Evolutionary conservation across 2,113 vertebrate genomes (phyloP).

Genomic region (Otolemur garnettii): DNA sequence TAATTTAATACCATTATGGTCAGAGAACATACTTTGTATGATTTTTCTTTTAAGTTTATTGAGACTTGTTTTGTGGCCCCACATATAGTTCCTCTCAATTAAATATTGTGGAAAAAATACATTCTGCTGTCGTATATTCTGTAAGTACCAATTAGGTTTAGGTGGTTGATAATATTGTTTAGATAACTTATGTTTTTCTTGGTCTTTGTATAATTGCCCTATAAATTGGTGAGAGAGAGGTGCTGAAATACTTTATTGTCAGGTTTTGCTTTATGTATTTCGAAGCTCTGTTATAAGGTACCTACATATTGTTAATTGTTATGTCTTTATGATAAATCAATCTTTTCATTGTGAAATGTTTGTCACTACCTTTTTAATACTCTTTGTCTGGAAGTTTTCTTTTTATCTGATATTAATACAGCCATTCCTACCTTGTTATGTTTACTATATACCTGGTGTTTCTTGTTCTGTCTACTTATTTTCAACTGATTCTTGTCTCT

Average conservation of each 20-base stretch:
- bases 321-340: not conserved
- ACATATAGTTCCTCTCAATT: slow-evolving; percentile 49
- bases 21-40: slow-evolving; percentile 15
- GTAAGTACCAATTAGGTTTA: slow-evolving; percentile 38
- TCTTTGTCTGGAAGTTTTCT: slow-evolving; percentile 2
- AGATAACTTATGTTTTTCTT: slow-evolving; percentile 30
- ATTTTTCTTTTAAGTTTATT: slow-evolving; percentile 62
- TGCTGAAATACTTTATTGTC: not conserved
- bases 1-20: slow-evolving; percentile 27
- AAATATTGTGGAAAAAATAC: slow-evolving; percentile 20
- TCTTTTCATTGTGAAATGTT: slow-evolving; percentile 48
- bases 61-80: slow-evolving; percentile 20
- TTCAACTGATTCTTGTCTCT: not conserved
- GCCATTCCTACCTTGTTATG: not conserved
- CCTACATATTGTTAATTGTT: not conserved
- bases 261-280: slow-evolving; percentile 19
- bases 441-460: not conserved
- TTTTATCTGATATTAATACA: not conserved
- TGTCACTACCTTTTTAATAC: slow-evolving; percentile 5
- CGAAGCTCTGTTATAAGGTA: slow-evolving; percentile 35
- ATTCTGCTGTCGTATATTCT: slow-evolving; percentile 22
- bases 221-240: not conserved
- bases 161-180: not conserved
- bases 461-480: not conserved
- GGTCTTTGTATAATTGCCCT: not conserved